A percentile compares a stretch with the other conserved stretches of the same genome.
Conservation (phyloP, 2,888 invertebrate species). For the Taphrorychus bicolor region DNA sequence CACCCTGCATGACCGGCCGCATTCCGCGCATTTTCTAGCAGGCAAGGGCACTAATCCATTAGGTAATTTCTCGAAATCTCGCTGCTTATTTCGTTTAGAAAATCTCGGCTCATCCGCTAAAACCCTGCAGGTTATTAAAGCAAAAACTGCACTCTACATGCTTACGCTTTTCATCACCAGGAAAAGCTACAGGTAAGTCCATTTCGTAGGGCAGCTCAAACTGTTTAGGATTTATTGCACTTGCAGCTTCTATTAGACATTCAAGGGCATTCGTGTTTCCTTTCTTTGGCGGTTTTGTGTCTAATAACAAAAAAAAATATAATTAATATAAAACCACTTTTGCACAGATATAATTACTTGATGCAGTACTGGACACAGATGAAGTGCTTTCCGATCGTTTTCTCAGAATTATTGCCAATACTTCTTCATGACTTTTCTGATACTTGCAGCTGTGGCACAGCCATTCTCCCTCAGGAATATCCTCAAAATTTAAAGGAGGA, state of each 20-base stretch:
- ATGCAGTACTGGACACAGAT: conserved; percentile 21
- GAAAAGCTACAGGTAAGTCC: conserved; percentile 77
- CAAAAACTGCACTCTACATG: neutral
- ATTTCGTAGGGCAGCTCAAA: conserved; percentile 87
- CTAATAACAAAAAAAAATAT: neutral
- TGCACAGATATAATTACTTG: neutral
- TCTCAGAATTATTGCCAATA: conserved; percentile 18
- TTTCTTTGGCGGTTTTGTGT: conserved; percentile 56
- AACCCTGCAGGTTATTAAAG: conserved; percentile 28
- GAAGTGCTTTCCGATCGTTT: conserved; percentile 54
- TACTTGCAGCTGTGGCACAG: conserved; percentile 83
- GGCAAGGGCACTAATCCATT: conserved; percentile 80
- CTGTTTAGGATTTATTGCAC: conserved; percentile 86
- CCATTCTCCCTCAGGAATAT: conserved; percentile 92
- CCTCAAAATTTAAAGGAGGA: conserved; percentile 88
- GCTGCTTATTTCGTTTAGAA: conserved; percentile 5
- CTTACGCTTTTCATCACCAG: conserved; percentile 81
- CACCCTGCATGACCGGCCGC: conserved; percentile 81
- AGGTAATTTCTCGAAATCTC: conserved; percentile 48
- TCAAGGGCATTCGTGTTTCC: conserved; percentile 72
- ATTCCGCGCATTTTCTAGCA: conserved; percentile 84
- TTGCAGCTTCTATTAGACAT: conserved; percentile 81
- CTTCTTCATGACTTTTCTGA: conserved; percentile 55
- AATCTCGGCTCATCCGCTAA: conserved; percentile 49
- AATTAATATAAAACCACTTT: no score